phyloP scores from a whole-genome alignment of 2,888 invertebrate species.

The Stramonita haemastoma region DNA sequence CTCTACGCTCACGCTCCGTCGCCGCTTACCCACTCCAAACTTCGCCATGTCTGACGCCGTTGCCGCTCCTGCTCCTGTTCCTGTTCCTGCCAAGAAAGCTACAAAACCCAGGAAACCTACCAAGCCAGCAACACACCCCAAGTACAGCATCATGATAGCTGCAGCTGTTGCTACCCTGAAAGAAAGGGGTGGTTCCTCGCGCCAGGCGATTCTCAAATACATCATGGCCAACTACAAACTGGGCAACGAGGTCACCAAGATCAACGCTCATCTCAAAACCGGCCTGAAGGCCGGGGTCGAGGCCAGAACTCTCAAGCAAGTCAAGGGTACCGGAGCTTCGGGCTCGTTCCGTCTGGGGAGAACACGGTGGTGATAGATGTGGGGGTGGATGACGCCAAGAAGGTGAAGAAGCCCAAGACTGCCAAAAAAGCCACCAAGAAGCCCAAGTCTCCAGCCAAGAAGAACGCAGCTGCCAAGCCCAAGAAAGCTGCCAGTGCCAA shows the following conservation, averaged over 20 bases:
- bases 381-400: conserved; percentile 47
- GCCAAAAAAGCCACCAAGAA: no score
- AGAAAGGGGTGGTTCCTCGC: conserved; percentile 73
- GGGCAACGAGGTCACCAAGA: no score
- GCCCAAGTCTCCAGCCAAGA: no score
- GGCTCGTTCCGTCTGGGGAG: conserved; percentile 55
- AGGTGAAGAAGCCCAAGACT: conserved; percentile 35
- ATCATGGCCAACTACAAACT: conserved; percentile 74
- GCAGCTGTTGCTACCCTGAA: conserved; percentile 71
- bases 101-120: conserved; percentile 61
- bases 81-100: conserved; percentile 27
- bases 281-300: conserved; percentile 70
- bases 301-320: conserved; percentile 65
- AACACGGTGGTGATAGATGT: no score
- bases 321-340: conserved; percentile 54
- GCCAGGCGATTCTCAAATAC: conserved; percentile 75
- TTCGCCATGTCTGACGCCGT: conserved; percentile 13
- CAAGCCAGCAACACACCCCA: conserved; percentile 55
- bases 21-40: neutral
- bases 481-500: conserved; percentile 28
- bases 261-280: conserved; percentile 63
- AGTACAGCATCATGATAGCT: conserved; percentile 72
- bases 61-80: neutral
- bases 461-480: conserved; percentile 32
- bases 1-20: no score